Conservation (phyloP, 2,797 vertebrate species). For the Lagorchestes hirsutus region DNA sequence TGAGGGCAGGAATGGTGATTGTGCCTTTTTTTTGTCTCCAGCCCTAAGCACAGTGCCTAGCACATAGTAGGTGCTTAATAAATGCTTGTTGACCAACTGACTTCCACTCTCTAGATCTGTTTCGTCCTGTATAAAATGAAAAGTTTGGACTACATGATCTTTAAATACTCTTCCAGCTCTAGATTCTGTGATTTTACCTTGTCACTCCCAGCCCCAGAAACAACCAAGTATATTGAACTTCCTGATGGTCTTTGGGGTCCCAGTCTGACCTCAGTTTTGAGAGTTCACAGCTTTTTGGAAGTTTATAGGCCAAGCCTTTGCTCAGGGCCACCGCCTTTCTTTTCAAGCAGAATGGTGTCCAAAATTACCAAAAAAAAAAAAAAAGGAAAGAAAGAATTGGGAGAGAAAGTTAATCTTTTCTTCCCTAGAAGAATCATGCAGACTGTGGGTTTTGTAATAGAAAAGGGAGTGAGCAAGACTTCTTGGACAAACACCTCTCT, state of each 20-base stretch:
- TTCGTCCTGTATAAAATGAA: background rate
- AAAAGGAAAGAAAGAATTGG: background rate
- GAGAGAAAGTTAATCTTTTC: background rate
- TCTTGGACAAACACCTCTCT: background rate
- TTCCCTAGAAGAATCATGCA: background rate
- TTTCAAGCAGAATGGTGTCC: background rate
- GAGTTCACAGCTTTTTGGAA: background rate
- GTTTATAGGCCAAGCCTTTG: background rate
- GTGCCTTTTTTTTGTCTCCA: rapidly evolving
- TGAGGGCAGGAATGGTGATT: background rate
- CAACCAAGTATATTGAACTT: background rate
- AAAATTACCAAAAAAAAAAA: background rate
- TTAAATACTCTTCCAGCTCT: background rate
- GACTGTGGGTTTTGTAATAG: background rate
- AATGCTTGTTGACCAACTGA: background rate
- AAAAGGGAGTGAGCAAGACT: background rate
- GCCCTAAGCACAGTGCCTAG: background rate
- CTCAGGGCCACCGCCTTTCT: background rate
- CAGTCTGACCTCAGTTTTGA: background rate
- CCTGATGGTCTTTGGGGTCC: background rate
- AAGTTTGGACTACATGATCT: background rate
- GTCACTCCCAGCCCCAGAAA: background rate
- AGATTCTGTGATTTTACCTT: background rate
- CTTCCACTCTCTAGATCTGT: background rate
- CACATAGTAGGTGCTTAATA: background rate